Evolutionary conservation across 1,140 invertebrate genomes (phyloP), one percentile per base, ranked within the genome.

Genomic region (Artemia franciscana): DNA sequence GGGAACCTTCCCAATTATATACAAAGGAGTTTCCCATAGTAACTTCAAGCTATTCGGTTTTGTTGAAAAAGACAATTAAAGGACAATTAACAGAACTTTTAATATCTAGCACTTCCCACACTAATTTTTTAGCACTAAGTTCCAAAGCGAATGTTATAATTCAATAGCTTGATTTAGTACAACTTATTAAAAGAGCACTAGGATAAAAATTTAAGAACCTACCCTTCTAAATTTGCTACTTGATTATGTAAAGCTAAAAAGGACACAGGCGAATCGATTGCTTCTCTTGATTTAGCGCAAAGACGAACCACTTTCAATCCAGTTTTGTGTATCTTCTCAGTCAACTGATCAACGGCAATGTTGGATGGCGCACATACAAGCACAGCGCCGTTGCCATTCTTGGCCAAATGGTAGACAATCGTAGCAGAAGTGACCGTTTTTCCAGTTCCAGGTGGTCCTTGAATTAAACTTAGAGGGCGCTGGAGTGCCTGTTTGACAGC

Each of bases 361-460:
- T 99, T 99, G 21, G 91, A 95, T 0, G 96, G 96, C 2, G 95
- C 95, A 74, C 95, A 99, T 0, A 99, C 96, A 0, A 99, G 74
- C 0, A 98, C 92, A 0, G 93, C 91, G 2, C 91, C 91, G 58
- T 75, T 74, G 5, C 84, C 86, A 70, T 95, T 90, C 72, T 94
- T 89, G 0, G 93, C 92, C 27, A 99, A 76, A 73, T 99, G 96
- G 71, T 97, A 98, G 0, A 99, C 95, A 68, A 99, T 93, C 0
- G 95, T 97, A 0, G 96, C 96, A 5, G 95, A 98, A 2, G 96
- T 99, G 0, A 99, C 95, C 0, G 96, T 99, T 76, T 99, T 98
- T 1, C 95, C 94, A 0, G 94, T 98, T 26, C 91, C 65, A 39
- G 68, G 68, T 7, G 68, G 68, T 66, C 78, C 91, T 79, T 99